These are phyloP conservation scores for Yponomeuta malinellus DNA, from an alignment of 2,888 invertebrate species.

Conservation along the genomic window DNA sequence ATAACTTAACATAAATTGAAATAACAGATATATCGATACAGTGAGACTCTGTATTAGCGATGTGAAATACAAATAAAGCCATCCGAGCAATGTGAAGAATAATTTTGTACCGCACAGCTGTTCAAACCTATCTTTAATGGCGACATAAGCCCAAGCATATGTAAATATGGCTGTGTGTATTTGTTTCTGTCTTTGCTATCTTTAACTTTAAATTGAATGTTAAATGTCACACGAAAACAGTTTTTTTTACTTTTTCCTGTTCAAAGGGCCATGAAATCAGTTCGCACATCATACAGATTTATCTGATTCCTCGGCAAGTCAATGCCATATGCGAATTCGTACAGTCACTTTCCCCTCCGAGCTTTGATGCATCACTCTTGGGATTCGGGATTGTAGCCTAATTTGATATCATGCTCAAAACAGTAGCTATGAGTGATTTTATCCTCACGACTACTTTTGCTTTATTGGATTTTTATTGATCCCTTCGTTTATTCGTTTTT, in stretches of 20 bases:
- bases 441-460: neutral
- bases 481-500: neutral
- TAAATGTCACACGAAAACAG: neutral
- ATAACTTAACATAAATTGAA: too few relatives aligned
- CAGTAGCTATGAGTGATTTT: conserved; percentile 21
- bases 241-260: conserved; percentile 15
- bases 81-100: too few relatives aligned
- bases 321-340: conserved; percentile 9
- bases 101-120: too few relatives aligned
- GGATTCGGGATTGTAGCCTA: conserved; percentile 41
- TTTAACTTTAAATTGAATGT: too few relatives aligned
- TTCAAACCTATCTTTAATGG: too few relatives aligned
- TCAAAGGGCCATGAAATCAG: conserved; percentile 22
- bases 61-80: too few relatives aligned
- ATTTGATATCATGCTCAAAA: conserved; percentile 48
- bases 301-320: neutral
- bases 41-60: too few relatives aligned
- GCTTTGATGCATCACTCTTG: conserved; percentile 47
- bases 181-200: too few relatives aligned
- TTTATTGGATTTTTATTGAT: conserved; percentile 12
- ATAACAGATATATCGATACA: too few relatives aligned
- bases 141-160: too few relatives aligned
- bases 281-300: conserved; percentile 18
- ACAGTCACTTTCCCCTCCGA: conserved; percentile 21
- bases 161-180: too few relatives aligned